Evolutionary conservation across 2,797 vertebrate genomes (phyloP).

Genomic region (Geotria australis): DNA sequence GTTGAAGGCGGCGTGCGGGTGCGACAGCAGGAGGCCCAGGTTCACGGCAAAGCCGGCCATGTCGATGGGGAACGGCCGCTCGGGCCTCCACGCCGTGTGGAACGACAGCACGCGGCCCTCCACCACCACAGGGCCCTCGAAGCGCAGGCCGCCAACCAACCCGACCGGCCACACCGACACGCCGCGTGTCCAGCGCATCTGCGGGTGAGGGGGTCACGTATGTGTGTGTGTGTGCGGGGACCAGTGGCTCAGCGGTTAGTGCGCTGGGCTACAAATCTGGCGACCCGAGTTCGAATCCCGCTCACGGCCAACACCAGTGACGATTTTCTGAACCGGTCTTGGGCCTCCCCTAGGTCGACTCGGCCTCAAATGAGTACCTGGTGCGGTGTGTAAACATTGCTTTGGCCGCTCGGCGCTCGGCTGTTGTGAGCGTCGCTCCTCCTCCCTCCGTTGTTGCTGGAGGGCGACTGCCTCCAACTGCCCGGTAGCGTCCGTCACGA

Average conservation of each 20-base stretch:
- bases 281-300: too few relatives aligned
- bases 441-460: too few relatives aligned
- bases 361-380: too few relatives aligned
- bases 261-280: too few relatives aligned
- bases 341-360: too few relatives aligned
- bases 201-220: background rate
- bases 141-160: conserved; percentile 58
- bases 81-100: conserved; percentile 58
- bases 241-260: background rate
- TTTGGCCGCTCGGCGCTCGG: too few relatives aligned
- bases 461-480: too few relatives aligned
- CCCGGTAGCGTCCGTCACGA: too few relatives aligned
- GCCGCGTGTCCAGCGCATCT: conserved; percentile 48
- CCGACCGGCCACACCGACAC: conserved; percentile 72
- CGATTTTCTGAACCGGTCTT: too few relatives aligned
- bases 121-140: conserved; percentile 44
- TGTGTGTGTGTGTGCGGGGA: conserved; percentile 1
- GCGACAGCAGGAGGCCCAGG: conserved; percentile 25
- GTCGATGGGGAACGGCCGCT: conserved; percentile 52
- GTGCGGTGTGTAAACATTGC: too few relatives aligned
- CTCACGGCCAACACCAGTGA: too few relatives aligned
- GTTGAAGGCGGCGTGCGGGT: conserved; percentile 33
- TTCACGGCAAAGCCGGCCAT: conserved; percentile 65
- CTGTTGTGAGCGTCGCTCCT: too few relatives aligned
- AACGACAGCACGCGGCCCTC: conserved; percentile 44